phyloP scores from a whole-genome alignment of 2,113 vertebrate species.

The Glaucidium brasilianum region DNA sequence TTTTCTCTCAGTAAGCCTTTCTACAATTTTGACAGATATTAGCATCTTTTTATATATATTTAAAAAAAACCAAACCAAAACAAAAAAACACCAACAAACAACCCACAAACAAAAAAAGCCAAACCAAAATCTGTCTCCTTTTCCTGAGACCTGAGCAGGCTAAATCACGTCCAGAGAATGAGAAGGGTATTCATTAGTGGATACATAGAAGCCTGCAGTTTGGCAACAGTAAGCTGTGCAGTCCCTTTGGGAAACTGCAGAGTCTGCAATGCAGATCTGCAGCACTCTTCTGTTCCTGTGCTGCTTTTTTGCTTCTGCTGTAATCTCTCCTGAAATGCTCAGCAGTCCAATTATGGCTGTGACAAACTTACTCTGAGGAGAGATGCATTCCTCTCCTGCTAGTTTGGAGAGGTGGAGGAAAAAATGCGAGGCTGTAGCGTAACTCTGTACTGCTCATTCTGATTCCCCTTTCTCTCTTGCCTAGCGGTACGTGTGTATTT shows the following conservation, averaged over 20 bases:
- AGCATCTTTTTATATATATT: not conserved
- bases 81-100: not conserved
- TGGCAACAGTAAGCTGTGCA: not conserved
- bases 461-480: not conserved
- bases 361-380: not conserved
- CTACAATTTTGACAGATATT: not conserved
- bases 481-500: not conserved
- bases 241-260: not conserved
- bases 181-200: not conserved
- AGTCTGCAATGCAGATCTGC: constrained; percentile 43
- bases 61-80: not conserved
- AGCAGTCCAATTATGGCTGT: not conserved
- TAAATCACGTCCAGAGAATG: not conserved
- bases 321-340: not conserved
- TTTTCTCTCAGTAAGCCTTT: not conserved
- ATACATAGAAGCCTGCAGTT: not conserved
- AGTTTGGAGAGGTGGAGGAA: not conserved
- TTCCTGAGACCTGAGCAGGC: not conserved
- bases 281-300: not conserved
- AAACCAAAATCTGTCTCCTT: not conserved
- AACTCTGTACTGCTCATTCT: not conserved
- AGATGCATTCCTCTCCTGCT: not conserved
- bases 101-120: not conserved
- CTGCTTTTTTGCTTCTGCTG: not conserved
- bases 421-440: not conserved